Conservation (phyloP, 2,113 vertebrate genomes). For the Agelaius tricolor region DNA sequence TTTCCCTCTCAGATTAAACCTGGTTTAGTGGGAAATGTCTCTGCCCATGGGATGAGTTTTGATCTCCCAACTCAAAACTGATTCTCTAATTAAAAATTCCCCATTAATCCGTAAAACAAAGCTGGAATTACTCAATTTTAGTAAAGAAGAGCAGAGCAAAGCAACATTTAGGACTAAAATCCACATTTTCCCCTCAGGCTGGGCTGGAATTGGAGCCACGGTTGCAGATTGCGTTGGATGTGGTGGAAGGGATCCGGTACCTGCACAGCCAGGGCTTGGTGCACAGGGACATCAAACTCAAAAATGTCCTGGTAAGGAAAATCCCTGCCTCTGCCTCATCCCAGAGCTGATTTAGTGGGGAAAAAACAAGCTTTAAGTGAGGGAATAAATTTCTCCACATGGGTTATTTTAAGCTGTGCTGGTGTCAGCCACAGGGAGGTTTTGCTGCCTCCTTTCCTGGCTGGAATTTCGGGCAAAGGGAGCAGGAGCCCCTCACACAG, state of each 20-base stretch:
- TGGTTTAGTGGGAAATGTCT: not conserved
- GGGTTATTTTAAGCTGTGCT: not conserved
- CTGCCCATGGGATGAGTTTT: not conserved
- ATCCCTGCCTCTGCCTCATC: not conserved
- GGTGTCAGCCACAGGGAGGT: not conserved
- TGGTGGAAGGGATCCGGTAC: constrained; percentile 96
- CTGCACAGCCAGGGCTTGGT: constrained; percentile 94
- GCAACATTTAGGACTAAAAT: not conserved
- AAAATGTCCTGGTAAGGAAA: constrained; percentile 94
- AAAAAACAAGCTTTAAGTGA: not conserved
- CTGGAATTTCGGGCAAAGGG: not conserved
- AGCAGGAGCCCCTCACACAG: not conserved
- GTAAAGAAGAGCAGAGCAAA: not conserved
- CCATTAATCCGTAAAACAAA: not conserved
- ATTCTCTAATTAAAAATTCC: not conserved
- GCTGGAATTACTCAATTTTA: not conserved
- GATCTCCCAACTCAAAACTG: not conserved
- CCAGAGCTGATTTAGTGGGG: not conserved
- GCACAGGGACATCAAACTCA: constrained; percentile 96
- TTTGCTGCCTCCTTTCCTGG: not conserved
- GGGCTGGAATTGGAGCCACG: constrained; percentile 86
- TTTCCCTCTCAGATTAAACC: constrained; percentile 54
- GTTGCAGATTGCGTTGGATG: constrained; percentile 92
- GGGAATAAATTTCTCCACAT: not conserved
- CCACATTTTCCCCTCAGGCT: constrained; percentile 63